These are phyloP conservation scores for Peromyscus aztecus DNA, from an alignment of 2,797 vertebrate species.

Conservation along the genomic window DNA sequence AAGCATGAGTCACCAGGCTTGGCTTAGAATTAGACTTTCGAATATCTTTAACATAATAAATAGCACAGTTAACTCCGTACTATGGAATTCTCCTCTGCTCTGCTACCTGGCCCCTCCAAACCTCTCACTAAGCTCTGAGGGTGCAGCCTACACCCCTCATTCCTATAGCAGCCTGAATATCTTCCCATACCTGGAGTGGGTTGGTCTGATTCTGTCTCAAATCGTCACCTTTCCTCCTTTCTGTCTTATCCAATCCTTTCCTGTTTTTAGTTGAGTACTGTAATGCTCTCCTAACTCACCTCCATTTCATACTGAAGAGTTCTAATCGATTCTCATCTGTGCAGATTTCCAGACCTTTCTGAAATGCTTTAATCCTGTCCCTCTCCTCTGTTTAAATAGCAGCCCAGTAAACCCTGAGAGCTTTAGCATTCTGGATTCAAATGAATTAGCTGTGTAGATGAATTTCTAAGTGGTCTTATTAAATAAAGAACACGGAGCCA, in stretches of 20 bases:
- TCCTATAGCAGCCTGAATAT: fast-evolving
- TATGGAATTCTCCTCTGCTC: background rate
- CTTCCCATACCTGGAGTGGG: background rate
- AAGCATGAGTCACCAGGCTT: background rate
- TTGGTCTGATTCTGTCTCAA: background rate
- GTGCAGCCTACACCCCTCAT: background rate
- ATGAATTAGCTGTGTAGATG: background rate
- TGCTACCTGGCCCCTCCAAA: background rate
- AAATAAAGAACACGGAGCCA: too few relatives aligned
- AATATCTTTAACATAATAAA: background rate
- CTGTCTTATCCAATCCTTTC: background rate
- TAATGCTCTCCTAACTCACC: background rate
- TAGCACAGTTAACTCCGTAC: background rate
- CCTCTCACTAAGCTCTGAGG: background rate
- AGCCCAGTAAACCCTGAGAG: background rate
- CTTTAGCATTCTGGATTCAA: background rate
- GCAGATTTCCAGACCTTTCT: background rate
- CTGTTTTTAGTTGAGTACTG: background rate
- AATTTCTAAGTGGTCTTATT: too few relatives aligned
- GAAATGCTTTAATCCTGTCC: background rate
- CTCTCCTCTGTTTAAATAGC: background rate
- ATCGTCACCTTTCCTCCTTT: background rate
- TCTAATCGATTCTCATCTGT: background rate
- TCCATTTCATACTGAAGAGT: background rate
- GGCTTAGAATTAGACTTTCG: background rate